Evolutionary conservation across 2,888 invertebrate genomes (phyloP).

Genomic region (Dynastes maya): DNA sequence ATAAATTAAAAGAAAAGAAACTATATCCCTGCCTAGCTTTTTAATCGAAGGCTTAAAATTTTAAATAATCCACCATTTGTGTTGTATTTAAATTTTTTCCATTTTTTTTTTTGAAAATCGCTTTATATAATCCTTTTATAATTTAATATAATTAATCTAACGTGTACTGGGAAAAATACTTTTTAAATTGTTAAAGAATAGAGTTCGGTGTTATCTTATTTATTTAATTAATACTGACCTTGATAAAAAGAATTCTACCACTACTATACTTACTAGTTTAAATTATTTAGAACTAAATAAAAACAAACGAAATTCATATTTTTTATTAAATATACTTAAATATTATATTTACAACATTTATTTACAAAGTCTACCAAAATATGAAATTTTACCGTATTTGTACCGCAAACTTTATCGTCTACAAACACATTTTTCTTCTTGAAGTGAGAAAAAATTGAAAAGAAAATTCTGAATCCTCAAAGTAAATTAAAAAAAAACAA

Average conservation of each 20-base stretch:
- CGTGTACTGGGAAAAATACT: not conserved
- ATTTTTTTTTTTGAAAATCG: not conserved
- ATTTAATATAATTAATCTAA: not conserved
- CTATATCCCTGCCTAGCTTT: not conserved
- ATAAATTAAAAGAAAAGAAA: conserved; percentile 1
- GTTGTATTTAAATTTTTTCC: not conserved
- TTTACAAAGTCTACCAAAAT: conserved; percentile 47
- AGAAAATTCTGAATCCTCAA: conserved; percentile 11
- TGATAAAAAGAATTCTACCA: not conserved
- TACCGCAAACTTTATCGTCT: conserved; percentile 34
- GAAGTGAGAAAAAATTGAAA: not conserved
- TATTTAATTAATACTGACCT: conserved; percentile 22
- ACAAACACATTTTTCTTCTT: conserved; percentile 16
- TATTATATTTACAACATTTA: conserved; percentile 50
- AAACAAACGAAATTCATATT: conserved; percentile 44
- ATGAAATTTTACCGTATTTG: conserved; percentile 49
- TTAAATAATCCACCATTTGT: not conserved
- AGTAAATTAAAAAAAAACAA: not conserved
- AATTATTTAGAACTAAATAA: conserved; percentile 23
- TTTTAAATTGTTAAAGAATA: not conserved
- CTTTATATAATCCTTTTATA: conserved; percentile 14
- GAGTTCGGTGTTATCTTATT: not conserved
- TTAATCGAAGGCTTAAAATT: no score
- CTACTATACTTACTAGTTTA: not conserved
- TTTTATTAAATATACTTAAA: conserved; percentile 51